These are phyloP conservation scores for Puntigrus tetrazona DNA, from an alignment of 2,113 vertebrate genomes.

Conservation along the genomic window DNA sequence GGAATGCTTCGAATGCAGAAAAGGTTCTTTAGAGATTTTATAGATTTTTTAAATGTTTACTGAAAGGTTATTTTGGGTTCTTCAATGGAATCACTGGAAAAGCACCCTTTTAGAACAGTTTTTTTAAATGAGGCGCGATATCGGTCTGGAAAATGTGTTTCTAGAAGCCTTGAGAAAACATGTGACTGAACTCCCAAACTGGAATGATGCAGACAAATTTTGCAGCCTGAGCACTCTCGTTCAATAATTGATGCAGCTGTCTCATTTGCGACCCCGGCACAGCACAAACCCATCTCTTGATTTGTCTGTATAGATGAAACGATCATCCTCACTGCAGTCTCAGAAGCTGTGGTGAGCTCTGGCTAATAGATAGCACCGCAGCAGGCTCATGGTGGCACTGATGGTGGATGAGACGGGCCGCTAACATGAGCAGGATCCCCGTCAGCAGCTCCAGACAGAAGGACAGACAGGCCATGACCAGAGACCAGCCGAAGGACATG, in stretches of 20 bases:
- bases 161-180: constrained; percentile 3
- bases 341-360: constrained; percentile 1
- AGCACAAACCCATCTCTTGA: background rate
- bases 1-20: too few species aligned
- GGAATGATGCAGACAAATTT: constrained; percentile 6
- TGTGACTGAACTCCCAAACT: background rate
- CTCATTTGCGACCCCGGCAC: background rate
- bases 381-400: constrained; percentile 66
- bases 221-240: background rate
- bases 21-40: too few species aligned
- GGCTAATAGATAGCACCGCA: constrained; percentile 64
- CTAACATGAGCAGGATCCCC: constrained; percentile 63
- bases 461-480: constrained; percentile 76
- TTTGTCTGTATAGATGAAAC: background rate
- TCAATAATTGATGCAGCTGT: constrained; percentile 42
- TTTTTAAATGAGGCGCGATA: background rate
- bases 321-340: background rate
- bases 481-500: constrained; percentile 74
- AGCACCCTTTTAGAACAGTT: too few species aligned
- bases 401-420: constrained; percentile 56
- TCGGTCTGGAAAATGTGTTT: background rate
- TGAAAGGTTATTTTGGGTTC: too few species aligned
- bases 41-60: too few species aligned
- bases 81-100: too few species aligned
- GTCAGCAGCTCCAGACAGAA: constrained; percentile 68